phyloP scores from a whole-genome alignment of 2,113 vertebrate genomes.

The Oxygymnocypris stewartii region DNA sequence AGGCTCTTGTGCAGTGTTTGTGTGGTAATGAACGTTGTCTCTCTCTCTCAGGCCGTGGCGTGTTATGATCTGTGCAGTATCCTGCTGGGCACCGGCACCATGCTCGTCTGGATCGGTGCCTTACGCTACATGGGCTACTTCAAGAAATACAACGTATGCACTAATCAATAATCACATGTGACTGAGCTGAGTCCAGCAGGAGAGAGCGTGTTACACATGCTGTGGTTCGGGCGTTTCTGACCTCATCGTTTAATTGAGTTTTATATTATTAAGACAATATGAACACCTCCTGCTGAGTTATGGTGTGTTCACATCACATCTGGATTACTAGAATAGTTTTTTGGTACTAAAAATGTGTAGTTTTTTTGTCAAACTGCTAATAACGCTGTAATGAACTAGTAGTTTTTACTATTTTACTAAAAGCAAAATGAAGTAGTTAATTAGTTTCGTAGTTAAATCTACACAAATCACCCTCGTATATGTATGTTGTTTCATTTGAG shows the following conservation, averaged over 20 bases:
- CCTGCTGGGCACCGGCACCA: slow-evolving; percentile 89
- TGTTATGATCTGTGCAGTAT: slow-evolving; percentile 96
- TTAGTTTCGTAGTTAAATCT: too few species aligned
- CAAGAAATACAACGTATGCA: slow-evolving; percentile 89
- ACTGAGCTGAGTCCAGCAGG: background rate
- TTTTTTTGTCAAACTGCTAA: too few species aligned
- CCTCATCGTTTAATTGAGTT: too few species aligned
- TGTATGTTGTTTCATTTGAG: too few species aligned
- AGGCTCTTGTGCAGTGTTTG: background rate
- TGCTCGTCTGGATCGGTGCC: slow-evolving; percentile 94
- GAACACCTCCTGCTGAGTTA: background rate
- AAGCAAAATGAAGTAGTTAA: too few species aligned
- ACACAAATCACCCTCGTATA: too few species aligned
- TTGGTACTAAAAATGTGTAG: too few species aligned
- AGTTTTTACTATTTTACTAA: too few species aligned
- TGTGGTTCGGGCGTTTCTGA: background rate
- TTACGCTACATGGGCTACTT: slow-evolving; percentile 95
- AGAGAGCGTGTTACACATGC: background rate
- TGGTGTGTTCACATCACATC: background rate
- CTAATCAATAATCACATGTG: background rate
- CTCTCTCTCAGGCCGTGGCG: slow-evolving; percentile 77
- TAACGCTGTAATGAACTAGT: too few species aligned
- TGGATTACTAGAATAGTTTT: too few species aligned
- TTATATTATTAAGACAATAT: background rate
- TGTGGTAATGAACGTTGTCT: background rate